Evolutionary conservation across 2,113 vertebrate species (phyloP).

Genomic region (Synchiropus splendidus): DNA sequence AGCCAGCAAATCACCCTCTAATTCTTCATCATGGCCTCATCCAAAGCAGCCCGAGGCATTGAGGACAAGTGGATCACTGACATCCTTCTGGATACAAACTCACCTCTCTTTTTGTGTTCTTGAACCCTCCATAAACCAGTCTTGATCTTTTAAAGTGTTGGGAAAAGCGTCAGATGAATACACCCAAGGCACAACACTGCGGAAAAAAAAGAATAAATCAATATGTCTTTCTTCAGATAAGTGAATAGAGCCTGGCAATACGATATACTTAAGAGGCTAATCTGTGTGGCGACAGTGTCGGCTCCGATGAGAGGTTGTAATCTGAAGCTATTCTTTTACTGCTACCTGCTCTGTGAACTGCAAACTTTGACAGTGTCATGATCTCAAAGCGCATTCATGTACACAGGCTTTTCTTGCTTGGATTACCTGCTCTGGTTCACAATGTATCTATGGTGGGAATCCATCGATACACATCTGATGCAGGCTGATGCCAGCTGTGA

Average conservation of each 20-base stretch:
- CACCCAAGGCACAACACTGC: slow-evolving; percentile 25
- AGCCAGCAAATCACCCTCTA: neutral
- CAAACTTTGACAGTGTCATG: slow-evolving; percentile 49
- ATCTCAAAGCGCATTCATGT: slow-evolving; percentile 22
- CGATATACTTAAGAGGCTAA: slow-evolving; percentile 44
- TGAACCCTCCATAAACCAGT: slow-evolving; percentile 29
- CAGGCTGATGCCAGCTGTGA: slow-evolving; percentile 36
- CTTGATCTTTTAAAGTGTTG: slow-evolving; percentile 22
- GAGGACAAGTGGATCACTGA: slow-evolving; percentile 12
- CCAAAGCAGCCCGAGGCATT: neutral
- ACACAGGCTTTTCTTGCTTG: slow-evolving; percentile 12
- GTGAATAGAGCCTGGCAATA: slow-evolving; percentile 33
- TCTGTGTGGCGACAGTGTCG: slow-evolving; percentile 57
- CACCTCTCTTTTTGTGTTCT: too few relatives aligned
- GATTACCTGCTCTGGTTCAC: slow-evolving; percentile 25
- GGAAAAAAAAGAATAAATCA: slow-evolving; percentile 47
- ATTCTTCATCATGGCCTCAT: slow-evolving; percentile 9
- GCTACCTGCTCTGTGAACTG: slow-evolving; percentile 40
- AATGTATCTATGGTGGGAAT: slow-evolving; percentile 16
- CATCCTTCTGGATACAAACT: slow-evolving; percentile 12
- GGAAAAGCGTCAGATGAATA: slow-evolving; percentile 34
- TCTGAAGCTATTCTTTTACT: slow-evolving; percentile 38
- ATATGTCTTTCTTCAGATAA: slow-evolving; percentile 53
- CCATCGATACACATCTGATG: slow-evolving; percentile 40
- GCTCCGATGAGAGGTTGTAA: slow-evolving; percentile 47